phyloP scores from a whole-genome alignment of 2,888 invertebrate species.

The Thera obeliscata region DNA sequence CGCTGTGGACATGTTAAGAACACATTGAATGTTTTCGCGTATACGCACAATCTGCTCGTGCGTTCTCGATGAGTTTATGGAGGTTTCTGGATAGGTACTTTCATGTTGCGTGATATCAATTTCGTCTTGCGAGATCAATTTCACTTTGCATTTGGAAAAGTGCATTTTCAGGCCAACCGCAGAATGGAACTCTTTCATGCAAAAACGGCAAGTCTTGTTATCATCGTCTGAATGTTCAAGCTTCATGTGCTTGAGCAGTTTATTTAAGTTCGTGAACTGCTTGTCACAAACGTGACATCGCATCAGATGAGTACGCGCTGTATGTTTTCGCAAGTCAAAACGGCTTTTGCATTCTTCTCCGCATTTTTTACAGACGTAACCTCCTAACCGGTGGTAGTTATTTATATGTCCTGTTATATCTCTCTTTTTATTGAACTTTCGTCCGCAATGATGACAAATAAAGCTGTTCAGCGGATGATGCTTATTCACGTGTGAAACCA shows the following conservation, averaged over 20 bases:
- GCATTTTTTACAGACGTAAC: slow-evolving; percentile 67
- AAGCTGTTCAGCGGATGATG: slow-evolving; percentile 63
- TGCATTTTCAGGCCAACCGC: slow-evolving; percentile 65
- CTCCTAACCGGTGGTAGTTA: slow-evolving; percentile 59
- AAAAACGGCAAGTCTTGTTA: slow-evolving; percentile 63
- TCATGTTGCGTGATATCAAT: slow-evolving; percentile 44
- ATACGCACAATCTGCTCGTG: slow-evolving; percentile 54
- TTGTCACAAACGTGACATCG: slow-evolving; percentile 63
- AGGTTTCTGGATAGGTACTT: not conserved
- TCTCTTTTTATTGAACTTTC: slow-evolving; percentile 63
- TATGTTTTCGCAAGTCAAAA: slow-evolving; percentile 47
- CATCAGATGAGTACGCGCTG: slow-evolving; percentile 61
- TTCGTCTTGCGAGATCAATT: slow-evolving; percentile 48
- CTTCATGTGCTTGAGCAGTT: slow-evolving; percentile 62
- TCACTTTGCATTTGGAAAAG: slow-evolving; percentile 63
- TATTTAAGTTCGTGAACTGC: slow-evolving; percentile 56
- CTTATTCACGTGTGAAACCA: slow-evolving; percentile 66
- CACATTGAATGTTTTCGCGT: slow-evolving; percentile 68
- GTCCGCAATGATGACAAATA: slow-evolving; percentile 68
- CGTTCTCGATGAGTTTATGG: slow-evolving; percentile 18
- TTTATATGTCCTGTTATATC: slow-evolving; percentile 64
- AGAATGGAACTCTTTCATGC: slow-evolving; percentile 64
- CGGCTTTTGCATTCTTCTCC: slow-evolving; percentile 53
- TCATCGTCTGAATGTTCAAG: slow-evolving; percentile 61
- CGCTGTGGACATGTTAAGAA: slow-evolving; percentile 75